phyloP scores from a whole-genome alignment of 2,113 vertebrate species.

The Rattus rattus region DNA sequence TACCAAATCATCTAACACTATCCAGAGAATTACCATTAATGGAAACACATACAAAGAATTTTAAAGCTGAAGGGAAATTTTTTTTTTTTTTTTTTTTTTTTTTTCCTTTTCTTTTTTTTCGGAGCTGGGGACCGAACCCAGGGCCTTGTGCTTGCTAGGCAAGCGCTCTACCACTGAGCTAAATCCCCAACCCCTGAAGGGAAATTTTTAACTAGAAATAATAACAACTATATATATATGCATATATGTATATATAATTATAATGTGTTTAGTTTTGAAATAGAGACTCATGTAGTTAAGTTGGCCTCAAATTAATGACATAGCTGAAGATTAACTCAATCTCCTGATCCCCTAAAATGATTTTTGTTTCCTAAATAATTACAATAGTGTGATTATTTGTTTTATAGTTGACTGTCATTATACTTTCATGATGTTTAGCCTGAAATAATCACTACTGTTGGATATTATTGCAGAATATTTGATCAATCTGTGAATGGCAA shows the following conservation, averaged over 20 bases:
- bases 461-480: no score
- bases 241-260: neutral
- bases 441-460: neutral
- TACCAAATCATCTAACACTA: neutral
- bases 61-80: neutral
- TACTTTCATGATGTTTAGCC: neutral
- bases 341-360: neutral
- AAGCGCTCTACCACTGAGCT: no score
- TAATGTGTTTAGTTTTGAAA: neutral
- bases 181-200: no score
- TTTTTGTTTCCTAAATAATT: neutral
- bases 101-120: no score
- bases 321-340: neutral
- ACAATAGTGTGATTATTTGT: neutral
- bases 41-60: neutral
- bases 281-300: neutral
- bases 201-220: neutral
- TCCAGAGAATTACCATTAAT: neutral
- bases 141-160: no score
- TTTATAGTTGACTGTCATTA: neutral
- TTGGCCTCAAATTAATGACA: neutral
- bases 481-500: no score
- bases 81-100: no score
- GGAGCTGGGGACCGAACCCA: no score
- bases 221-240: neutral